A percentile compares a stretch with the other conserved stretches of the same genome.
phyloP scores from a whole-genome alignment of 2,113 vertebrate species.

The Girardinichthys multiradiatus region DNA sequence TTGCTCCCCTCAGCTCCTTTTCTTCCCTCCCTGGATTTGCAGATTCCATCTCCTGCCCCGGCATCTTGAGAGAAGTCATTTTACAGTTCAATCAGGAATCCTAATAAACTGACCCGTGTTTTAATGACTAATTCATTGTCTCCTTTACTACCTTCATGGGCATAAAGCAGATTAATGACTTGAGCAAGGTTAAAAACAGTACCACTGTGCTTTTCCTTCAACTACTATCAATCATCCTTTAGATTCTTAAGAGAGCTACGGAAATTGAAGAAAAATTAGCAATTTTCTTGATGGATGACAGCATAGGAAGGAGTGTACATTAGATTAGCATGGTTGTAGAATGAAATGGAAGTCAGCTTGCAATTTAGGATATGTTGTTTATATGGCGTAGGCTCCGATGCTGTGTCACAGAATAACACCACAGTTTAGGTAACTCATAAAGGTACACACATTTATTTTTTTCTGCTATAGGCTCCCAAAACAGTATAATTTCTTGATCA shows the following conservation, averaged over 20 bases:
- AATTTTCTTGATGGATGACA: conserved; percentile 78
- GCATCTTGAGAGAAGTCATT: conserved; percentile 74
- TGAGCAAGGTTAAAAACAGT: conserved; percentile 85
- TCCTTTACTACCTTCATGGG: conserved; percentile 83
- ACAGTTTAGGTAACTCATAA: conserved; percentile 23
- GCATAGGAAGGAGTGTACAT: conserved; percentile 61
- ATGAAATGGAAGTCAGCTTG: conserved; percentile 49
- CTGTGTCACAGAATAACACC: conserved; percentile 37
- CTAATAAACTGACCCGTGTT: conserved; percentile 83
- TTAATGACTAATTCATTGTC: conserved; percentile 85
- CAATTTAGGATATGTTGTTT: conserved; percentile 30
- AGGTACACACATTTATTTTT: neutral
- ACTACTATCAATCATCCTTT: conserved; percentile 82
- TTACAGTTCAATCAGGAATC: conserved; percentile 84
- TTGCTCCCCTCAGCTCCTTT: conserved; percentile 58
- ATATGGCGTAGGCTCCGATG: conserved; percentile 39
- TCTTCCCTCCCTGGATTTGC: conserved; percentile 34
- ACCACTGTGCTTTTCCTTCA: conserved; percentile 78
- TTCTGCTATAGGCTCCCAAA: neutral
- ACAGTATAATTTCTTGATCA: neutral
- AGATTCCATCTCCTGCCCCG: conserved; percentile 57
- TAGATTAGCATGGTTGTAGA: conserved; percentile 56
- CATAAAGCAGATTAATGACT: conserved; percentile 85
- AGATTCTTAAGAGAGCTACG: conserved; percentile 76
- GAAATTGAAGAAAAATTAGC: conserved; percentile 82